These are phyloP conservation scores for Percina caprodes DNA, from an alignment of 2,113 vertebrate genomes.

Conservation along the genomic window DNA sequence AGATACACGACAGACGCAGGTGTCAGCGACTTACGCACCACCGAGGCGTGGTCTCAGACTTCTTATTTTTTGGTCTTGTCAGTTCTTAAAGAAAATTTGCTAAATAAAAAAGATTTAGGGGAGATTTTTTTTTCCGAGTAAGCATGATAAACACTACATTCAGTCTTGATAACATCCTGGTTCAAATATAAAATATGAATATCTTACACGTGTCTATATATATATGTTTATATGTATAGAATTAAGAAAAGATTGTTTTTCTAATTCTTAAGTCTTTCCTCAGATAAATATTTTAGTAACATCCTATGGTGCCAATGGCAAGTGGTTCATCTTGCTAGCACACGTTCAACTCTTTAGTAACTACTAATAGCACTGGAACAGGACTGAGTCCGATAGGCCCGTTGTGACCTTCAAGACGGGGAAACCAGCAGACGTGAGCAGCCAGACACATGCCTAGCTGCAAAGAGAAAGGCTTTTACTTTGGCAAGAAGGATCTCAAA, in stretches of 20 bases:
- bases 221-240: conserved; percentile 84
- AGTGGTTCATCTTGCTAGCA: conserved; percentile 69
- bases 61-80: conserved; percentile 88
- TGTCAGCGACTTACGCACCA: conserved; percentile 64
- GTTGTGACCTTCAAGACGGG: conserved; percentile 45
- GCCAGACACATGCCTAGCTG: conserved; percentile 83
- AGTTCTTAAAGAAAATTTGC: conserved; percentile 70
- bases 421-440: conserved; percentile 73
- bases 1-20: conserved; percentile 36
- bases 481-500: conserved; percentile 91
- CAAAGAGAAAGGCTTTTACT: conserved; percentile 90
- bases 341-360: conserved; percentile 58
- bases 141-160: conserved; percentile 90
- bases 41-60: conserved; percentile 64
- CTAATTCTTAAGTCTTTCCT: conserved; percentile 82
- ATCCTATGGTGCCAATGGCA: conserved; percentile 71
- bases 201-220: conserved; percentile 84
- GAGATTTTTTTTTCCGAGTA: conserved; percentile 71
- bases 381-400: conserved; percentile 61
- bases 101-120: conserved; percentile 77
- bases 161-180: conserved; percentile 85
- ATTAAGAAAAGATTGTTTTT: conserved; percentile 81
- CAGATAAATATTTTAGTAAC: conserved; percentile 87
- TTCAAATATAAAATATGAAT: conserved; percentile 88
- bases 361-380: conserved; percentile 65